These are phyloP conservation scores for Cephus nigrinus DNA, from an alignment of 2,888 invertebrate genomes.

Conservation along the genomic window DNA sequence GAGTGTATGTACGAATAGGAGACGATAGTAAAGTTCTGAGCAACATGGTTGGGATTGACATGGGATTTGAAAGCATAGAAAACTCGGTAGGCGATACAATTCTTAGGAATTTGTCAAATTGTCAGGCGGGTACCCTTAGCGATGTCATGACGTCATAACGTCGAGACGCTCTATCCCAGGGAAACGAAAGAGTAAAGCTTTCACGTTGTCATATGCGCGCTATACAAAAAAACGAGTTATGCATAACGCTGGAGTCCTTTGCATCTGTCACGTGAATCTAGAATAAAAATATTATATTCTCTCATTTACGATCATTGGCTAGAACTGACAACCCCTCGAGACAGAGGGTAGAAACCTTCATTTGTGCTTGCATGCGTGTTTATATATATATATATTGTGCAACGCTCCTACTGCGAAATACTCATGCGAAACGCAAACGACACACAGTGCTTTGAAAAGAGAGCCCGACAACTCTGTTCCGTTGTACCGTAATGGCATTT, in stretches of 20 bases:
- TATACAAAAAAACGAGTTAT: background rate
- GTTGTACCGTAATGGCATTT: background rate
- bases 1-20: background rate
- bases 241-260: background rate
- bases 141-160: no score
- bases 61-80: background rate
- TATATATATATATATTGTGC: background rate
- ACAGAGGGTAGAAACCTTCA: background rate
- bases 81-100: background rate
- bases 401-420: background rate
- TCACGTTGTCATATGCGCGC: background rate
- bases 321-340: background rate
- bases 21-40: background rate
- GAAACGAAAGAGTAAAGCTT: background rate
- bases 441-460: background rate
- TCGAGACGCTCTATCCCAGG: background rate
- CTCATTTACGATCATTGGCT: background rate
- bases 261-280: background rate
- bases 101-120: background rate
- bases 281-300: background rate
- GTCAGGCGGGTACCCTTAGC: background rate
- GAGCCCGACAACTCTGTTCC: background rate
- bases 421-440: background rate
- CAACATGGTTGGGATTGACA: background rate
- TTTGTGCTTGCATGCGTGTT: background rate